Conservation (phyloP, 2,797 vertebrate species). For the Crax fasciolata region DNA sequence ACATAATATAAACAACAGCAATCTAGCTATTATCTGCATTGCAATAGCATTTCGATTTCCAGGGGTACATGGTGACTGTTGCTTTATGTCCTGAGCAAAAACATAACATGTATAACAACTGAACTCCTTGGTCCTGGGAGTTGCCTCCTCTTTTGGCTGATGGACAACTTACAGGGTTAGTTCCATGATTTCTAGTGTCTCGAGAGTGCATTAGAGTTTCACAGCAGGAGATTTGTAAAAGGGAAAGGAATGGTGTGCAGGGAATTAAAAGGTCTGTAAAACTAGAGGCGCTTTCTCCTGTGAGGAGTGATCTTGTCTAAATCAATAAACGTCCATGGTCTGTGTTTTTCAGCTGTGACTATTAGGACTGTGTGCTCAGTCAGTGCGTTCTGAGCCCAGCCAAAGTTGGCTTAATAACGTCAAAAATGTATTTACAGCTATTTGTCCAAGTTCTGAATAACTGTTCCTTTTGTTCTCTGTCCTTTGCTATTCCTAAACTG, state of each 20-base stretch:
- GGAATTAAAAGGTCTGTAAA: conserved; percentile 78
- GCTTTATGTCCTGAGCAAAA: background rate
- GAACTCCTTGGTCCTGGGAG: background rate
- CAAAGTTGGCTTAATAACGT: conserved; percentile 25
- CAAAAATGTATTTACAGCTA: conserved; percentile 47
- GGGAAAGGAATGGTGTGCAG: conserved; percentile 62
- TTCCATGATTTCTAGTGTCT: conserved; percentile 51
- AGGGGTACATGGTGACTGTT: background rate
- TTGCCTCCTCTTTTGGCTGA: conserved; percentile 53
- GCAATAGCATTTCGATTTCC: background rate
- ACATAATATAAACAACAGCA: background rate
- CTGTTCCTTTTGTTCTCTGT: conserved; percentile 39
- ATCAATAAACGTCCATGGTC: conserved; percentile 57
- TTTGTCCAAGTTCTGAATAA: conserved; percentile 53
- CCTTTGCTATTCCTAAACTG: conserved; percentile 3
- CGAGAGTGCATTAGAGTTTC: conserved; percentile 70
- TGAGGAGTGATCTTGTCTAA: conserved; percentile 74
- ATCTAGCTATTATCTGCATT: background rate
- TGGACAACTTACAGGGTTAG: conserved; percentile 25
- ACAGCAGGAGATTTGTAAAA: conserved; percentile 78
- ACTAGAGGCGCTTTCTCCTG: conserved; percentile 54
- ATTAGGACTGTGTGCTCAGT: conserved; percentile 29
- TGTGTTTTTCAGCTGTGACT: conserved; percentile 58
- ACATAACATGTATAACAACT: background rate
- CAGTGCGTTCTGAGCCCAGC: background rate